phyloP scores from a whole-genome alignment of 2,888 invertebrate genomes.

The Drosophila melanocephala region DNA sequence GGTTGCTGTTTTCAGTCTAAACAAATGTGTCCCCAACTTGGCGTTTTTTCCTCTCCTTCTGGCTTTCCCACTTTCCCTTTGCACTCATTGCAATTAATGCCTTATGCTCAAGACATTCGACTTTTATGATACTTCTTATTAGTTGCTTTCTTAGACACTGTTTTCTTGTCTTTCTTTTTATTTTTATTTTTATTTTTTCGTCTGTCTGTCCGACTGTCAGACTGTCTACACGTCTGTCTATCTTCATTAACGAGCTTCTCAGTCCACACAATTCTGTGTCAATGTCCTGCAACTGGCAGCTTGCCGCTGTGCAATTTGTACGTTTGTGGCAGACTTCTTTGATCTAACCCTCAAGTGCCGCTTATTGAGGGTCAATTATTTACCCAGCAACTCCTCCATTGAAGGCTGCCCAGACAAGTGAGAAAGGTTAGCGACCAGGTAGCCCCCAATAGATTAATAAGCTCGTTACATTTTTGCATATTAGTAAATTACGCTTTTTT shows the following conservation, averaged over 20 bases:
- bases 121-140: constrained; percentile 58
- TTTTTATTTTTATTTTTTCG: constrained; percentile 20
- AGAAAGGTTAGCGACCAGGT: background rate
- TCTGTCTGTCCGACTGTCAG: constrained; percentile 42
- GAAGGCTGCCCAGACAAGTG: background rate
- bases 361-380: constrained; percentile 44
- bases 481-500: background rate
- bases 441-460: background rate
- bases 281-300: constrained; percentile 39
- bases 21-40: constrained; percentile 50
- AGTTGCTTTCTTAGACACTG: constrained; percentile 50
- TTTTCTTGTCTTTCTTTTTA: constrained; percentile 20
- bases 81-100: constrained; percentile 68
- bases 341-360: constrained; percentile 36
- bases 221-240: constrained; percentile 47
- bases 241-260: constrained; percentile 58
- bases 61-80: constrained; percentile 11
- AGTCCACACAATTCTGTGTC: constrained; percentile 9
- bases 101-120: constrained; percentile 62
- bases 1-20: constrained; percentile 44
- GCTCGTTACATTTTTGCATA: background rate
- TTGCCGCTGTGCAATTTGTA: constrained; percentile 32
- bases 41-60: constrained; percentile 1
- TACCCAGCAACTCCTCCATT: background rate
- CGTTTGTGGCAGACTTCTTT: constrained; percentile 40